Evolutionary conservation across 2,888 invertebrate species (phyloP).

Genomic region (Lasioglossum marginatum): DNA sequence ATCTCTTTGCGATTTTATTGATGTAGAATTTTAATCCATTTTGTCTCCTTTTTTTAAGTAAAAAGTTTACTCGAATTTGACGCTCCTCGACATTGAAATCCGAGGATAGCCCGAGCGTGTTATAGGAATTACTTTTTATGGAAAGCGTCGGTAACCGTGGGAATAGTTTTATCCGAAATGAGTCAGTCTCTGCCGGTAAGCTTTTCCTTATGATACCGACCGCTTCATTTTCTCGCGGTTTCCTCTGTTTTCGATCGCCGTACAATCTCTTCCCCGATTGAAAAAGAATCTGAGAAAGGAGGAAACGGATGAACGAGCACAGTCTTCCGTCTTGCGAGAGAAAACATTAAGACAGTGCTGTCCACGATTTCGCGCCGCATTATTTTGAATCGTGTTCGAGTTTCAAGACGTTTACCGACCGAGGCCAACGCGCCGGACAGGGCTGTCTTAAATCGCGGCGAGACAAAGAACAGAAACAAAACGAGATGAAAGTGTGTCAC

Average conservation of each 20-base stretch:
- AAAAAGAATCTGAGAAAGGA: constrained; percentile 18
- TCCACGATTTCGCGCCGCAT: neutral
- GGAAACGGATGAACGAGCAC: constrained; percentile 28
- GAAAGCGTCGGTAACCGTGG: neutral
- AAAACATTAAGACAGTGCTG: neutral
- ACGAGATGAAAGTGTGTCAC: constrained; percentile 17
- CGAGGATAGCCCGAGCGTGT: neutral
- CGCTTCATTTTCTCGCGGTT: neutral
- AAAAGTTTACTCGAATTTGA: neutral
- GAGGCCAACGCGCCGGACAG: neutral
- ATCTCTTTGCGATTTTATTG: neutral
- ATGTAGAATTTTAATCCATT: neutral
- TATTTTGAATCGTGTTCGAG: neutral
- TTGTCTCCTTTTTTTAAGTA: neutral
- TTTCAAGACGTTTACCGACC: neutral
- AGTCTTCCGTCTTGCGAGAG: constrained; percentile 65
- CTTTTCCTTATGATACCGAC: neutral
- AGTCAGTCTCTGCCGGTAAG: neutral
- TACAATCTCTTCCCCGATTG: neutral
- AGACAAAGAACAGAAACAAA: neutral
- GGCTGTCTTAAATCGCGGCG: neutral
- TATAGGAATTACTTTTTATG: neutral
- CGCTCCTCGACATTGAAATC: neutral
- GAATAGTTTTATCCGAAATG: neutral
- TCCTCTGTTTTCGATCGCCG: neutral